Base-by-base conservation (phyloP, 2,113 vertebrate genomes). In the Hemiscyllium ocellatum region DNA sequence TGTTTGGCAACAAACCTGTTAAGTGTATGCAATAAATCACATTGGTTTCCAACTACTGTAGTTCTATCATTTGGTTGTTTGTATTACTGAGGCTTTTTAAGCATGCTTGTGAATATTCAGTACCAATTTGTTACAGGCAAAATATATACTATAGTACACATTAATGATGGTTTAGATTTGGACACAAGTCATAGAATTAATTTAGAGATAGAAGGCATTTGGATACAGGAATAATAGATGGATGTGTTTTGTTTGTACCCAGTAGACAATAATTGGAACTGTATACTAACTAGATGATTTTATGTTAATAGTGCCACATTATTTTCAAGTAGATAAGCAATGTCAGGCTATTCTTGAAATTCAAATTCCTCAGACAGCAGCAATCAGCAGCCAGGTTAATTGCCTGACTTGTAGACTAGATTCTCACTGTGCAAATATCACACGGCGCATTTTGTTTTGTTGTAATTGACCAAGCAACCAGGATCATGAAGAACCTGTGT, bases 381-480 rank as follows among this genome's bases (percentile, higher is more conserved):
- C 68, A 95, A 95, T 95, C 94, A 95, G 69, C 68, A 95, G 47
- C 22, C 94, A 76, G 69, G 69, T 95, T 95, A 95, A 95, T 95
- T 95, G 69, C 47, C 94, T 95, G 94, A 95, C 94, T 95, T 95
- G 94, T 70, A 50, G 94, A 72, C 94, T 47, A 70, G 94, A 95
- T 70, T 72, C 26, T 29, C 33, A 26, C 94, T 52, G 94, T 52
- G 42, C 66, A 95, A 95, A 72, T 95, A 72, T 95, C 93, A 52
- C 68, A 95, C 68, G 50, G 42, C 68, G 15, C 94, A 95, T 76
- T 95, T 72, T 95, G 69, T 52, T 95, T 95, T 76, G 94, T 95
- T 95, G 94, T 95, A 95, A 95, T 95, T 95, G 94, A 95, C 94
- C 94, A 95, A 76, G 94, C 94, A 76, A 70, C 66, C 69, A 70